Conservation (phyloP, 2,888 invertebrate genomes). For the Crocallis elinguaria region DNA sequence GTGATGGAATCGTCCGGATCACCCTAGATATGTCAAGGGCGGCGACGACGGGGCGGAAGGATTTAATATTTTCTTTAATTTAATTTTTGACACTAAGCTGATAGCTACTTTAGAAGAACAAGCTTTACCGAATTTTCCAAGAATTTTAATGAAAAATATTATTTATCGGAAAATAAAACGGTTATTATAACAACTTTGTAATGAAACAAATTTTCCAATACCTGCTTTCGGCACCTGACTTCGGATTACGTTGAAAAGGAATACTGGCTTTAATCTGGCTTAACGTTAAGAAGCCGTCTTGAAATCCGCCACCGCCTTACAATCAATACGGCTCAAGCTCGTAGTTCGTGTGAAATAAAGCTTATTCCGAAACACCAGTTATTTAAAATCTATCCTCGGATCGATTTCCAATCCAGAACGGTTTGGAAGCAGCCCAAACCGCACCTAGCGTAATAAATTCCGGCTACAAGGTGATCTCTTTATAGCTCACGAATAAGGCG, state of each 20-base stretch:
- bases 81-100: too few species aligned
- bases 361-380: constrained; percentile 16
- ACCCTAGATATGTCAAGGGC: too few species aligned
- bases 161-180: too few species aligned
- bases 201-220: background rate
- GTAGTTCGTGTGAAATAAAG: constrained; percentile 16
- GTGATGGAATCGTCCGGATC: too few species aligned
- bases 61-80: too few species aligned
- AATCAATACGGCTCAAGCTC: constrained; percentile 1
- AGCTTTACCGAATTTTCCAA: too few species aligned
- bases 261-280: constrained; percentile 25
- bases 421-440: constrained; percentile 36
- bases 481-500: constrained; percentile 33
- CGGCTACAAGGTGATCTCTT: constrained; percentile 35
- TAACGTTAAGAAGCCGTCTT: background rate
- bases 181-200: too few species aligned
- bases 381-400: constrained; percentile 26
- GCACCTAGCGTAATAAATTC: constrained; percentile 38
- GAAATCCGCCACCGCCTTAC: background rate
- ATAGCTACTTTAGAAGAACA: too few species aligned
- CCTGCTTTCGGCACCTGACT: background rate
- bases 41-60: too few species aligned
- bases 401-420: constrained; percentile 36
- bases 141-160: too few species aligned
- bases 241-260: constrained; percentile 13